These are phyloP conservation scores for Peromyscus attwateri DNA, from an alignment of 2,797 vertebrate genomes.

Conservation along the genomic window DNA sequence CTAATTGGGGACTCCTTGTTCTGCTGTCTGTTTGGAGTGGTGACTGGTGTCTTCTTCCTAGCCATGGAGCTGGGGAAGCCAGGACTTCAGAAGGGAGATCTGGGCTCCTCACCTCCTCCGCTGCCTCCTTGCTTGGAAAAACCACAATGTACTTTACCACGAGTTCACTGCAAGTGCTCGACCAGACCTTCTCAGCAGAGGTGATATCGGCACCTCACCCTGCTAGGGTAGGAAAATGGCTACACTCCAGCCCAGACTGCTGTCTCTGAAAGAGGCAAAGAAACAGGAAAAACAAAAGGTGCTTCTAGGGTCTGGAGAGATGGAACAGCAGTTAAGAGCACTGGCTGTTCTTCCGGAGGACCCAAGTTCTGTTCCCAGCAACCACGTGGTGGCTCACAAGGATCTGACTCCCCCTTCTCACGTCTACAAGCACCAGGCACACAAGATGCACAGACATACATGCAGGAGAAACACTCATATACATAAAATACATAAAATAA, in stretches of 20 bases:
- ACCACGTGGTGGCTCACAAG: background rate
- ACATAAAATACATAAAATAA: background rate
- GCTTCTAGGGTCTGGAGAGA: background rate
- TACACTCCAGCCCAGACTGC: background rate
- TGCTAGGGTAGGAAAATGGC: background rate
- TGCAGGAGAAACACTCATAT: background rate
- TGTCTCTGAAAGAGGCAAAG: background rate
- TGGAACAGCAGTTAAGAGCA: background rate
- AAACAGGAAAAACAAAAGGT: background rate
- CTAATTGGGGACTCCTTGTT: conserved; percentile 8
- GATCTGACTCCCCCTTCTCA: background rate
- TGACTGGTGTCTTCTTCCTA: background rate
- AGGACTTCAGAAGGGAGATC: background rate
- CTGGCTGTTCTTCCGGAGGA: background rate
- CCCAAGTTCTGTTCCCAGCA: background rate
- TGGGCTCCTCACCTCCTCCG: background rate
- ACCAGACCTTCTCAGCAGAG: background rate
- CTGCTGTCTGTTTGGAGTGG: background rate
- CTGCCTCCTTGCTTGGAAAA: conserved; percentile 8
- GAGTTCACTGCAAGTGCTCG: background rate
- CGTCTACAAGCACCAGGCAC: too few species aligned
- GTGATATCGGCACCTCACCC: background rate
- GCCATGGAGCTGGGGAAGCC: background rate
- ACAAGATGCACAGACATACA: background rate
- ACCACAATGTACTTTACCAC: background rate